phyloP scores from a whole-genome alignment of 2,888 invertebrate species.

The Drosophila buzzatii region DNA sequence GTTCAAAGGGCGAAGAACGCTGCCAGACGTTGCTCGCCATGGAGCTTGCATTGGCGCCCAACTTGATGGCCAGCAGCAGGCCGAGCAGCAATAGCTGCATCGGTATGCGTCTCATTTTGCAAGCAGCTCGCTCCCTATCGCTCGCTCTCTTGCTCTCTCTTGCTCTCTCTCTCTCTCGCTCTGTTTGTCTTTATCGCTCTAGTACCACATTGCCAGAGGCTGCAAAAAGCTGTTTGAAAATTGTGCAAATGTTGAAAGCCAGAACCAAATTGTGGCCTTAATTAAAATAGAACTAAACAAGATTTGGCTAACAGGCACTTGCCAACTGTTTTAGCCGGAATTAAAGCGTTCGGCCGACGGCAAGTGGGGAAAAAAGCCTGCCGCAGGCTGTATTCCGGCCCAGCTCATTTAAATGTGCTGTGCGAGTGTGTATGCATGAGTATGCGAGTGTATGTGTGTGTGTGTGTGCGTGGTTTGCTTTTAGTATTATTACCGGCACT shows the following conservation, averaged over 20 bases:
- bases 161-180: constrained; percentile 44
- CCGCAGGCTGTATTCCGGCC: constrained; percentile 26
- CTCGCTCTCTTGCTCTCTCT: constrained; percentile 3
- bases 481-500: constrained; percentile 59
- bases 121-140: constrained; percentile 28
- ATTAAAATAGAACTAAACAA: constrained; percentile 58
- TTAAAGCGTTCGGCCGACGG: constrained; percentile 27
- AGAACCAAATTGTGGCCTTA: constrained; percentile 32
- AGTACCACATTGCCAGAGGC: constrained; percentile 56
- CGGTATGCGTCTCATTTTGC: constrained; percentile 77
- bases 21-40: constrained; percentile 87
- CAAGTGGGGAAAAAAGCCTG: not conserved
- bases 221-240: constrained; percentile 15
- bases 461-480: constrained; percentile 24
- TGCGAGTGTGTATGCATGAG: not conserved
- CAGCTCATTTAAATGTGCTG: constrained; percentile 62
- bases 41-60: constrained; percentile 84
- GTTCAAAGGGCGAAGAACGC: constrained; percentile 90
- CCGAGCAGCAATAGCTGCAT: constrained; percentile 69
- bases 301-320: constrained; percentile 12
- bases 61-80: constrained; percentile 65
- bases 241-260: constrained; percentile 3
- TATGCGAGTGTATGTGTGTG: constrained; percentile 2
- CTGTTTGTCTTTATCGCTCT: constrained; percentile 10
- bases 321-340: constrained; percentile 23